phyloP scores from a whole-genome alignment of 2,888 invertebrate species.

The Dexiosoma caninum region DNA sequence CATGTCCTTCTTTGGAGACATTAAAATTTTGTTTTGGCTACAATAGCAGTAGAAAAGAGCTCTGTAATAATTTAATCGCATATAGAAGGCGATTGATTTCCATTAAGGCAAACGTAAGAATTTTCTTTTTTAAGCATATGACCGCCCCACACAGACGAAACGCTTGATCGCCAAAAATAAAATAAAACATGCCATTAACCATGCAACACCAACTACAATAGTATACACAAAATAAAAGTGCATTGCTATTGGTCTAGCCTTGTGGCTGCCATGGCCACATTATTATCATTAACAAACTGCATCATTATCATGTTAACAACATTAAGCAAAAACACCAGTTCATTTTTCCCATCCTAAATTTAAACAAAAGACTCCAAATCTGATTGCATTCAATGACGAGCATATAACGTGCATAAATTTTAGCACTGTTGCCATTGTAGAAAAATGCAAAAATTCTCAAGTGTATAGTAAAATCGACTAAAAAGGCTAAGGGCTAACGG shows the following conservation, averaged over 20 bases:
- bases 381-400: not conserved
- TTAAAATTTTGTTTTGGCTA: too few species aligned
- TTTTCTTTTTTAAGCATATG: conserved; percentile 19
- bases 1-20: too few species aligned
- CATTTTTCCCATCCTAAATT: conserved; percentile 33
- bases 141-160: conserved; percentile 35
- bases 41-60: too few species aligned
- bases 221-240: conserved; percentile 43
- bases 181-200: not conserved
- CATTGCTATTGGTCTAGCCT: conserved; percentile 62
- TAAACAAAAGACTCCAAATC: not conserved
- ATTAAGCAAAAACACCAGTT: conserved; percentile 35
- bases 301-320: conserved; percentile 60
- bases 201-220: conserved; percentile 18
- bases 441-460: too few species aligned
- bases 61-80: too few species aligned
- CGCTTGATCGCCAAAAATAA: conserved; percentile 33
- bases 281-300: conserved; percentile 55
- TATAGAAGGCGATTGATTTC: too few species aligned
- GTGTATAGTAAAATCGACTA: too few species aligned
- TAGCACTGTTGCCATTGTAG: too few species aligned
- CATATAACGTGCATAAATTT: conserved; percentile 16
- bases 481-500: too few species aligned
- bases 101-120: not conserved
- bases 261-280: conserved; percentile 59